Evolutionary conservation across 2,113 vertebrate species (phyloP).

Genomic region (Antennarius striatus): DNA sequence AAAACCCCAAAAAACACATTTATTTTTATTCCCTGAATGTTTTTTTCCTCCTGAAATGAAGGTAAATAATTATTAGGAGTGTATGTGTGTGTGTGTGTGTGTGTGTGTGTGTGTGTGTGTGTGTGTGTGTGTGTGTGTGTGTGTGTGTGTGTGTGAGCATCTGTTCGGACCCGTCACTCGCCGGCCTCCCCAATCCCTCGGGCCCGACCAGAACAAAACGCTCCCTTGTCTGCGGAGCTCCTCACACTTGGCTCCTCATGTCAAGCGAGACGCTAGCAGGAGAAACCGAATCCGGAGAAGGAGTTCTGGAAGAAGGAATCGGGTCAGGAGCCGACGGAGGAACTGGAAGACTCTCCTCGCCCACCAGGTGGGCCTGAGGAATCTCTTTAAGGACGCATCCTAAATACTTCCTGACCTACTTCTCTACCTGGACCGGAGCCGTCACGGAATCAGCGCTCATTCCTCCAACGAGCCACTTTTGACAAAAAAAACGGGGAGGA

Average conservation of each 20-base stretch:
- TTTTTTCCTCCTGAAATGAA: too few species aligned
- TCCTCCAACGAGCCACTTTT: conserved; percentile 50
- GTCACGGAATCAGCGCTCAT: conserved; percentile 65
- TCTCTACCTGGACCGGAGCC: conserved; percentile 64
- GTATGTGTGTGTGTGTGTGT: too few species aligned
- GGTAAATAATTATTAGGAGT: too few species aligned
- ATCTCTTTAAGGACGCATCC: conserved; percentile 57
- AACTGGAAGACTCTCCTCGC: conserved; percentile 1
- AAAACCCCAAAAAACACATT: too few species aligned
- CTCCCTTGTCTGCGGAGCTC: conserved; percentile 26
- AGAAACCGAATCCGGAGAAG: too few species aligned
- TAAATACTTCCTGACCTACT: conserved; percentile 70
- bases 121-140: conserved; percentile 54
- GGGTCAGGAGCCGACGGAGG: too few species aligned
- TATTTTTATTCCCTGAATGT: too few species aligned
- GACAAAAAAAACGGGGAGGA: conserved; percentile 40
- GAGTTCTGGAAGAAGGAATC: too few species aligned
- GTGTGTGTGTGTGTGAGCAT: conserved; percentile 88
- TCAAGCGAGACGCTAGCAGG: conserved; percentile 61
- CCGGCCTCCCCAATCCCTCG: conserved; percentile 74
- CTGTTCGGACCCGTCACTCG: conserved; percentile 85
- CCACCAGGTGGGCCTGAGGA: conserved; percentile 59
- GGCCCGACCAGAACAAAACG: conserved; percentile 73
- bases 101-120: conserved; percentile 48
- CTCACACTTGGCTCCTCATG: conserved; percentile 65